A percentile compares a stretch with the other conserved stretches of the same genome.
Evolutionary conservation across 2,113 vertebrate genomes (phyloP).

Genomic region (Serinus canaria): DNA sequence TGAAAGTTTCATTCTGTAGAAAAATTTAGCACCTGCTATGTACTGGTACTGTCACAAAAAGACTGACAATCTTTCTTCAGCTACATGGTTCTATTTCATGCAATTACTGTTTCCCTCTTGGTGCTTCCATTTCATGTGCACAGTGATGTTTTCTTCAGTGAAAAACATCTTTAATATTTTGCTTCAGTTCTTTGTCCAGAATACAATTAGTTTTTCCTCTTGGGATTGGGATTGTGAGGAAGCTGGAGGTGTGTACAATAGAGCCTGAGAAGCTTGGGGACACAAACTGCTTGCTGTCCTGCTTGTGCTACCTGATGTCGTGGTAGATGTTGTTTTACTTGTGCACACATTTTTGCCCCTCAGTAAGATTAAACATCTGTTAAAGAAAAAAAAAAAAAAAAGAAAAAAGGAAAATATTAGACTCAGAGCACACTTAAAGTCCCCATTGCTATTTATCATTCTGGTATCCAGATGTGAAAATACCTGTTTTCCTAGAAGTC

Average conservation of each 20-base stretch:
- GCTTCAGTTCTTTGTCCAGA: background rate
- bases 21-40: background rate
- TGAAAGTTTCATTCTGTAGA: background rate
- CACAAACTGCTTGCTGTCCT: background rate
- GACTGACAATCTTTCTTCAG: background rate
- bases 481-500: background rate
- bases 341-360: background rate
- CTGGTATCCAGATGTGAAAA: background rate
- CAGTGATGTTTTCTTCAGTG: background rate
- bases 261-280: background rate
- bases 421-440: background rate
- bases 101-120: background rate
- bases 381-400: background rate
- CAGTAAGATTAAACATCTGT: background rate
- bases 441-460: background rate
- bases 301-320: background rate
- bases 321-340: background rate
- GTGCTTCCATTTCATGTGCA: background rate
- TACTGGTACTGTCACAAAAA: background rate
- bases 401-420: background rate
- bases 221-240: background rate
- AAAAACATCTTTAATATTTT: background rate
- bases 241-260: background rate
- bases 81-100: accelerated
- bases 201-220: background rate